phyloP scores from a whole-genome alignment of 2,888 invertebrate species.

The Stenodera caucasica region DNA sequence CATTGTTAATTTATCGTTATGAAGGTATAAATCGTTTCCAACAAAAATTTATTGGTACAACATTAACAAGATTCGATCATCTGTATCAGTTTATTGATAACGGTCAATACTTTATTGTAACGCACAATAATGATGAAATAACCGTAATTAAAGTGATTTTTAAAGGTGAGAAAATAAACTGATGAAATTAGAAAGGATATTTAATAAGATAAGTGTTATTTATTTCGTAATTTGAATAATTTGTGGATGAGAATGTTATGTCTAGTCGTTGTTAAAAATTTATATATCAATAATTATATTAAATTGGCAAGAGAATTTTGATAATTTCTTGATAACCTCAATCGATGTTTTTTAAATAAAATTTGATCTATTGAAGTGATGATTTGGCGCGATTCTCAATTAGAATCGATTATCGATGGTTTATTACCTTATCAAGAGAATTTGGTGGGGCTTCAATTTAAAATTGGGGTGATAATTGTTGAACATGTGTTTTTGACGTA shows the following conservation, averaged over 20 bases:
- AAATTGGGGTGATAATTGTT: too few relatives aligned
- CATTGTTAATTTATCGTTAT: slow-evolving; percentile 54
- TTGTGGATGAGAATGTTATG: not conserved
- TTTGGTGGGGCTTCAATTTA: too few relatives aligned
- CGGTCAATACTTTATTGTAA: slow-evolving; percentile 44
- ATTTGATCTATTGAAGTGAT: not conserved
- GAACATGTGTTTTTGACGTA: slow-evolving; percentile 7
- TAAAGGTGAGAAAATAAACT: slow-evolving; percentile 39
- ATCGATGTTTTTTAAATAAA: not conserved
- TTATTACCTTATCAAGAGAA: not conserved
- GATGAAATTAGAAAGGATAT: slow-evolving; percentile 35
- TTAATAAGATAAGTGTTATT: slow-evolving; percentile 21
- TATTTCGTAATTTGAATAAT: not conserved
- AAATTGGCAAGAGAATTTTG: not conserved
- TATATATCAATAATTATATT: not conserved
- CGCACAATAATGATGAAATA: slow-evolving; percentile 38
- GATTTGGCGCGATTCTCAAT: not conserved
- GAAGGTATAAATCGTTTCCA: slow-evolving; percentile 55
- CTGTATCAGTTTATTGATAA: slow-evolving; percentile 41
- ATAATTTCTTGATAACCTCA: not conserved
- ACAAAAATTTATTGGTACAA: slow-evolving; percentile 38
- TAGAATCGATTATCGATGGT: too few relatives aligned
- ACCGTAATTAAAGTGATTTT: slow-evolving; percentile 46
- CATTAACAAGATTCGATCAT: slow-evolving; percentile 30
- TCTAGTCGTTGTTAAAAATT: not conserved